These are phyloP conservation scores for Palloptera scutellata DNA, from an alignment of 2,888 invertebrate species.

Conservation along the genomic window DNA sequence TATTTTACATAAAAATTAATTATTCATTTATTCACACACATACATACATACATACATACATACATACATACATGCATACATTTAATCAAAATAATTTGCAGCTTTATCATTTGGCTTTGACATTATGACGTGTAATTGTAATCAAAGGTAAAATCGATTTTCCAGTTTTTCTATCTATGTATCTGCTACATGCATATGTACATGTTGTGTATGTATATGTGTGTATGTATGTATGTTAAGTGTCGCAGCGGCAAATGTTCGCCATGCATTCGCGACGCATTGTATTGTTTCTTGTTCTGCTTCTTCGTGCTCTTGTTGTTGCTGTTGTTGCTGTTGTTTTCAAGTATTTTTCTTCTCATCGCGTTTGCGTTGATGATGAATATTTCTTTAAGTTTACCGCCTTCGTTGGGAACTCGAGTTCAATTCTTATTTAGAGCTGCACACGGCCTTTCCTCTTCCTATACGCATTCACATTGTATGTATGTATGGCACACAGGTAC, in stretches of 20 bases:
- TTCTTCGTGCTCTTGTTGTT: constrained; percentile 16
- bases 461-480: too few relatives aligned
- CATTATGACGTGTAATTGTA: too few relatives aligned
- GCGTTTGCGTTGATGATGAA: constrained; percentile 17
- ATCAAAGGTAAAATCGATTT: constrained; percentile 24
- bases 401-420: too few relatives aligned
- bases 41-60: neutral
- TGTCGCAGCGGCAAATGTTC: neutral
- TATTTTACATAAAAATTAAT: neutral
- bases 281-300: constrained; percentile 1
- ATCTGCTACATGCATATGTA: too few relatives aligned
- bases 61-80: neutral
- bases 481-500: too few relatives aligned
- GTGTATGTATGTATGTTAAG: constrained; percentile 11
- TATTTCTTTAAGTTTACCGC: neutral
- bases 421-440: too few relatives aligned
- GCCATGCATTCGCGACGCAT: too few relatives aligned
- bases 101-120: neutral
- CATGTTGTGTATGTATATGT: too few relatives aligned
- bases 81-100: neutral
- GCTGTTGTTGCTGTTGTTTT: constrained; percentile 19
- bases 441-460: too few relatives aligned
- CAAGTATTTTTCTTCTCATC: neutral
- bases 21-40: neutral
- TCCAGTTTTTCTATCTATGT: constrained; percentile 25